Evolutionary conservation across 2,797 vertebrate genomes (phyloP).

Genomic region (Sebastes hopkinsi): DNA sequence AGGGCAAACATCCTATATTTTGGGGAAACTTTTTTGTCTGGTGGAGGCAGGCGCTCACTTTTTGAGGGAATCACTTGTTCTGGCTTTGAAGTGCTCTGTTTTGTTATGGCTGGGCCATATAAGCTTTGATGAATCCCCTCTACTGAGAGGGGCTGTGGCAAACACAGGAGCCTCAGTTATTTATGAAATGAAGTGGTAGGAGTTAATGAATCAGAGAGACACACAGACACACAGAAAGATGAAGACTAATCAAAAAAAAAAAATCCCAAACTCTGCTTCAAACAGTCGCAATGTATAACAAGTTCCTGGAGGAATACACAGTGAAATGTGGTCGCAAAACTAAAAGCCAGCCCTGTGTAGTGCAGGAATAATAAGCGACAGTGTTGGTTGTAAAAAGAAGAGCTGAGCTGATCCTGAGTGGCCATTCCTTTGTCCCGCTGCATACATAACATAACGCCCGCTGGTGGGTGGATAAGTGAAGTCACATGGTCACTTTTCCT

Average conservation of each 20-base stretch:
- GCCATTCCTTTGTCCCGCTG: conserved; percentile 71
- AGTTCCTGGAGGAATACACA: conserved; percentile 4
- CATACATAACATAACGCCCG: conserved; percentile 41
- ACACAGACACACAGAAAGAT: neutral
- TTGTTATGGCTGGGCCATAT: conserved; percentile 22
- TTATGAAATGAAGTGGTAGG: conserved; percentile 51
- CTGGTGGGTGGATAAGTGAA: conserved; percentile 74
- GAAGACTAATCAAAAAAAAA: neutral
- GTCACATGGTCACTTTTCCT: conserved; percentile 83
- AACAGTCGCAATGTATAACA: neutral
- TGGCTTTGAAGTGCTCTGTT: conserved; percentile 47
- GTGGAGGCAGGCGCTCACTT: neutral
- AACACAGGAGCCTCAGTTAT: conserved; percentile 36
- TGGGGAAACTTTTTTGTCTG: conserved; percentile 3
- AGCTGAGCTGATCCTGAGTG: conserved; percentile 13
- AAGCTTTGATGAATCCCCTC: conserved; percentile 56
- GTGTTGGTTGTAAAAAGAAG: neutral
- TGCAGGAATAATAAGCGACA: neutral
- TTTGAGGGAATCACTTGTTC: conserved; percentile 29
- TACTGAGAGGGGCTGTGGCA: conserved; percentile 11
- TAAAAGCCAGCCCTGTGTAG: no score
- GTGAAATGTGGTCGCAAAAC: neutral
- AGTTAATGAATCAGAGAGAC: conserved; percentile 45
- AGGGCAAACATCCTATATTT: conserved; percentile 46
- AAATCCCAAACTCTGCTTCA: neutral